phyloP scores from a whole-genome alignment of 2,797 vertebrate genomes.

The Acrossocheilus wenchowensis region DNA sequence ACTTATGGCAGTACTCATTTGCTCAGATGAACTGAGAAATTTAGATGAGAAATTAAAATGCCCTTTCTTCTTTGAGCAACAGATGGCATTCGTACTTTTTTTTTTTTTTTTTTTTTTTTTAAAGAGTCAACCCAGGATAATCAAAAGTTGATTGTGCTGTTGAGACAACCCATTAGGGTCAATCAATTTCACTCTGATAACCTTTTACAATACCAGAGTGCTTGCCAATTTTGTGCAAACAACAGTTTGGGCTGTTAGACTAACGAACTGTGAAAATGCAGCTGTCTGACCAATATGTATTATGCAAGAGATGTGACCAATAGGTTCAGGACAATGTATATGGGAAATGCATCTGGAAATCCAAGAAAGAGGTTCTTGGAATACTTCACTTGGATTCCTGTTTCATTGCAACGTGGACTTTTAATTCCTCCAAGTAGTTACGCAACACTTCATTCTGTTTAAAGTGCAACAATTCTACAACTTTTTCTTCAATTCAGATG shows the following conservation, averaged over 20 bases:
- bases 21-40: background rate
- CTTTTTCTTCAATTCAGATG: background rate
- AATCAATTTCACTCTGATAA: slow-evolving; percentile 60
- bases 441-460: slow-evolving; percentile 16
- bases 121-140: background rate
- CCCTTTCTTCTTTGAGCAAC: background rate
- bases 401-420: slow-evolving; percentile 25
- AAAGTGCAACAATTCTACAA: background rate
- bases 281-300: background rate
- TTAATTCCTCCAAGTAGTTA: slow-evolving; percentile 21
- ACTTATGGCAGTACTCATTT: background rate
- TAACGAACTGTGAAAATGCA: slow-evolving; percentile 39
- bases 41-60: background rate
- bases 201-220: slow-evolving; percentile 42
- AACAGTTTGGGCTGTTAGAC: slow-evolving; percentile 46
- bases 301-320: slow-evolving; percentile 3
- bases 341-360: slow-evolving; percentile 17
- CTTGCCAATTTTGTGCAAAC: slow-evolving; percentile 48
- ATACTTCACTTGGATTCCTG: background rate
- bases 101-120: too few species aligned
- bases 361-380: background rate
- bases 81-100: background rate
- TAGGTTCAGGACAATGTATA: background rate
- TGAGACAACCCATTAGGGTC: slow-evolving; percentile 17
- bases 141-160: slow-evolving; percentile 1